Conservation (phyloP, 2,888 invertebrate species). For the Melinaea menophilus region DNA sequence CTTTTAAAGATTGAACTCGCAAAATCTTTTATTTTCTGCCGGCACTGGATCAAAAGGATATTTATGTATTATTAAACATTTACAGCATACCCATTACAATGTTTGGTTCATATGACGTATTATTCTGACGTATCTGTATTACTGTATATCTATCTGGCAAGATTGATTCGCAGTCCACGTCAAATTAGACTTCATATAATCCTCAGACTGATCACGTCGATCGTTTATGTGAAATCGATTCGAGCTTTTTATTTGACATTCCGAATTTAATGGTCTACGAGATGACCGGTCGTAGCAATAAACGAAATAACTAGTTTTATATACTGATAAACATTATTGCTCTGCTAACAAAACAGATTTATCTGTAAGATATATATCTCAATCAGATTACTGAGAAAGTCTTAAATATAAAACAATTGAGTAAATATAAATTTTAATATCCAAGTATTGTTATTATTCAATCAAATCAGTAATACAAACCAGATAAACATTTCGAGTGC, state of each 20-base stretch:
- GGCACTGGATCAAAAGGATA: too few relatives aligned
- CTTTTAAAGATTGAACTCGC: too few relatives aligned
- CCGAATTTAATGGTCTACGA: constrained; percentile 70
- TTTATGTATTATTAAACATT: neutral
- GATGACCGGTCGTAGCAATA: constrained; percentile 73
- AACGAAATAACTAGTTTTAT: constrained; percentile 73
- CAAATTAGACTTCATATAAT: constrained; percentile 59
- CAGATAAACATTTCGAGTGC: too few relatives aligned
- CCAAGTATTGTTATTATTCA: too few relatives aligned
- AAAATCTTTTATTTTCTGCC: too few relatives aligned
- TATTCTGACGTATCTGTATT: neutral
- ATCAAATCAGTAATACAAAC: too few relatives aligned
- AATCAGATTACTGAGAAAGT: too few relatives aligned
- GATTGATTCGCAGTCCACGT: constrained; percentile 46
- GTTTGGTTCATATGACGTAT: neutral
- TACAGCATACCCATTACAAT: neutral
- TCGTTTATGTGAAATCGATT: constrained; percentile 76
- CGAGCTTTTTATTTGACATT: constrained; percentile 72
- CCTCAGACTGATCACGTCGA: constrained; percentile 66
- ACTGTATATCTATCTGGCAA: constrained; percentile 16
- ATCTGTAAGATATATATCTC: constrained; percentile 2
- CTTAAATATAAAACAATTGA: too few relatives aligned
- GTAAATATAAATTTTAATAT: too few relatives aligned
- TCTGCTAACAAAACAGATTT: constrained; percentile 23
- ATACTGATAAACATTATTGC: constrained; percentile 68